These are phyloP conservation scores for Arbacia lixula DNA, from an alignment of 53 echinoderm and acorn worm species.

Conservation along the genomic window DNA sequence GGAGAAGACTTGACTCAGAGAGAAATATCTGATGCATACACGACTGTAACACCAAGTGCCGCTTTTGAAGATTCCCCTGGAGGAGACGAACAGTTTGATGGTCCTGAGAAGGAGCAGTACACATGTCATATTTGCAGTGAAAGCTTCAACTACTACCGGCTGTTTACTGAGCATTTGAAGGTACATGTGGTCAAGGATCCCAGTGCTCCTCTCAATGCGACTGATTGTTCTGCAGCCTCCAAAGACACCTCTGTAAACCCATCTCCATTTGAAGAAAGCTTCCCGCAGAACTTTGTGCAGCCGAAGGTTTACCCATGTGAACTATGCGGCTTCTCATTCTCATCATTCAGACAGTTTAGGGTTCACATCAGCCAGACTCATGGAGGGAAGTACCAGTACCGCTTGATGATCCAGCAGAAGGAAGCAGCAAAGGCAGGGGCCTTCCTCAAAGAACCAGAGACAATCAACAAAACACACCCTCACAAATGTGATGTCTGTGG, in stretches of 20 bases:
- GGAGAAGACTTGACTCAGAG: too few species aligned
- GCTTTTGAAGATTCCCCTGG: background rate
- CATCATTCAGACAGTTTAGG: conserved; percentile 36
- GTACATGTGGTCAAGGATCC: conserved; percentile 28
- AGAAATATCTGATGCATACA: too few species aligned
- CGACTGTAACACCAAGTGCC: too few species aligned
- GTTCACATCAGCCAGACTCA: conserved; percentile 45
- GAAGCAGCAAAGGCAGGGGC: conserved; percentile 42
- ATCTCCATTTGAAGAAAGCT: background rate
- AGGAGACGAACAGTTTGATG: background rate
- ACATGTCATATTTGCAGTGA: conserved; percentile 50
- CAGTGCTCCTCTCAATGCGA: background rate
- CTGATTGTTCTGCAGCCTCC: background rate
- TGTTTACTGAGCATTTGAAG: conserved; percentile 36
- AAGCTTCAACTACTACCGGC: conserved; percentile 13
- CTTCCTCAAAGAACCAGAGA: conserved; percentile 19
- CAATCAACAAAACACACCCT: conserved; percentile 41
- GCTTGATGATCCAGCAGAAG: conserved; percentile 51
- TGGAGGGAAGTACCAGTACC: conserved; percentile 53
- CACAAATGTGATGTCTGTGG: conserved; percentile 54
- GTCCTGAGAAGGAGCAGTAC: background rate
- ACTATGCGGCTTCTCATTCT: conserved; percentile 27
- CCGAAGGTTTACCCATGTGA: conserved; percentile 44
- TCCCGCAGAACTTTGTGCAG: background rate
- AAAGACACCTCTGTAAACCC: background rate